Conservation (phyloP, 1,140 invertebrate genomes). For the Heliothis subflexa region DNA sequence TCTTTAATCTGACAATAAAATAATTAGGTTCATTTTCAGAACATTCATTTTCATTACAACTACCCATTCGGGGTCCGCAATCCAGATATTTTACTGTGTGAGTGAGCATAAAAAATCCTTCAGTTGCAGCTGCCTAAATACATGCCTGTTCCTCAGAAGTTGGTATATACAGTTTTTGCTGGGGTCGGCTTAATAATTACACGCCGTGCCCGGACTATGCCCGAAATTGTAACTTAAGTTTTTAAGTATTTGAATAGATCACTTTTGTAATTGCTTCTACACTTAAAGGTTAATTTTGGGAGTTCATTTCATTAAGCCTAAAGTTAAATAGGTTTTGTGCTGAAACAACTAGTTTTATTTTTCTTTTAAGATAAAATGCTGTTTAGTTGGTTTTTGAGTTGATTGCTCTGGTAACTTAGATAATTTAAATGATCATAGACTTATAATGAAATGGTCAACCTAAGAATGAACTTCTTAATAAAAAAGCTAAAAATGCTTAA, state of each 20-base stretch:
- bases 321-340: neutral
- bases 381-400: neutral
- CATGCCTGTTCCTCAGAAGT: neutral
- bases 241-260: constrained; percentile 35
- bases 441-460: no score
- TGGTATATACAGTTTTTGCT: constrained; percentile 47
- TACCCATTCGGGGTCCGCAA: neutral
- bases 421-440: no score
- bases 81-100: neutral
- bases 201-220: constrained; percentile 1
- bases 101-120: neutral
- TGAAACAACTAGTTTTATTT: neutral
- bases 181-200: constrained; percentile 47
- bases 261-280: constrained; percentile 33
- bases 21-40: no score
- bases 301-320: neutral
- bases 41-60: no score
- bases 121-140: neutral
- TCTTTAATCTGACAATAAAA: no score
- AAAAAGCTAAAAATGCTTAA: no score
- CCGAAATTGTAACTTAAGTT: constrained; percentile 29
- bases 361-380: no score
- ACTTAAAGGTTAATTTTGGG: constrained; percentile 17
- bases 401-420: neutral
- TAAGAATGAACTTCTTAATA: no score